Base-by-base conservation (phyloP, 92 coral and sea anemone species). In the Nematostella vectensis region DNA sequence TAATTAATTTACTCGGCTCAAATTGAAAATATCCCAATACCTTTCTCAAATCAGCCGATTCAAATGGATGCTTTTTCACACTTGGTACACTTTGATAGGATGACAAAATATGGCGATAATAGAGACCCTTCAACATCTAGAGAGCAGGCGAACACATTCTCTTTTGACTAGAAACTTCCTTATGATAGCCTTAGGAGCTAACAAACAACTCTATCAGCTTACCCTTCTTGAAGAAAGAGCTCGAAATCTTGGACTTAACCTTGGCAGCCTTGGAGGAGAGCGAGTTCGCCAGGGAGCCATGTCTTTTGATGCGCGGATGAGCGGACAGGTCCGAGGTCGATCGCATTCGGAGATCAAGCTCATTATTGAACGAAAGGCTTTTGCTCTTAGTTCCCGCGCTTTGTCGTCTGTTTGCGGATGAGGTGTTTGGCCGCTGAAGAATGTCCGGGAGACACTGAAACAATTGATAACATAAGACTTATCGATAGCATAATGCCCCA, bases 171-270 rank as follows among this genome's bases (percentile, higher is more conserved):
- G n/a, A n/a, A n/a, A n/a, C n/a, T n/a, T n/a, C n/a, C n/a, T n/a
- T n/a, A n/a, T n/a, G n/a, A n/a, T n/a, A n/a, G n/a, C n/a, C n/a
- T n/a, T n/a, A n/a, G n/a, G n/a, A n/a, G n/a, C n/a, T n/a, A n/a
- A n/a, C n/a, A n/a, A n/a, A n/a, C n/a, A n/a, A n/a, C n/a, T n/a
- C n/a, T n/a, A n/a, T n/a, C n/a, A n/a, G n/a, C 15, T 33, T 57
- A 79, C 94, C 94, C 75, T 79, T 84, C 45, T 69, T 84, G 72
- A 84, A 84, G 66, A 84, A 74, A 15, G 94, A 74, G 15, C 66
- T 76, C 2, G 94, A 55, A 50, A 84, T 58, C 47, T 72, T 84
- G 6, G 94, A 84, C 56, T 81, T 84, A 9, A 84, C 94, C n/a
- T 85, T 77, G 19, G 72, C 54, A 2, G 94, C 94, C 54, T 84